Base-by-base conservation (phyloP, 2,113 vertebrate species). In the Indicator indicator region DNA sequence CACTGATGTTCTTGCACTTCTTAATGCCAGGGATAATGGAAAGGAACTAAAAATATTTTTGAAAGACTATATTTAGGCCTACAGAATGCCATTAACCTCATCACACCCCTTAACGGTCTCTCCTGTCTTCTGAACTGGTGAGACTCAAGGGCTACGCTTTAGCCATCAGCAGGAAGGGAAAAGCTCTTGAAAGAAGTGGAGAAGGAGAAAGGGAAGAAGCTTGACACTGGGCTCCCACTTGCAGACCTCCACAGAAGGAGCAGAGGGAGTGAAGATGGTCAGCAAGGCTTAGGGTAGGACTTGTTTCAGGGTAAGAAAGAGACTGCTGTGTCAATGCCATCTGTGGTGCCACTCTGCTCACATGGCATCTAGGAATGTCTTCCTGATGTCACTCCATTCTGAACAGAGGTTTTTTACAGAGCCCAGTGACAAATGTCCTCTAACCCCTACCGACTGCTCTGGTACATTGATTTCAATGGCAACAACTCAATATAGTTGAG, bases 151-250 rank as follows among this genome's bases (percentile, higher is more conserved):
- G 5, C 6, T 65, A n/a, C 46, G 18, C 32, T 76, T 76, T 40
- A 27, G 2, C 6, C 1, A 3, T 26, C 20, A 40, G 12, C 27
- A 54, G 44, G 54, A 72, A 65, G 8, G 13, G 20, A 81, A 83
- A 86, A 86, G 8, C 18, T 81, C 40, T 46, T 44, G 60, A 54
- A 82, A 24, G 2, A 26, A 24, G 3, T 6, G 10, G 8, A 7
- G 12, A 78, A 18, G 33, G 59, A 82, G 54, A 8, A 64, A 1
- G 1, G 13, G 9, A 23, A 55, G 4, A n/a, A 80, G 33, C 40
- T 40, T 1, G 0, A 10, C 13, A 16, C 7, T 0, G 3, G 62
- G 28, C 38, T 84, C 6, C 18, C 4, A 2, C 23, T 59, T 56
- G 16, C 58, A 87, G 58, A 28, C 2, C 16, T 48, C 26, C 2